Base-by-base conservation (phyloP, 2,888 invertebrate species). In the Bursaphelenchus okinawaensis region DNA sequence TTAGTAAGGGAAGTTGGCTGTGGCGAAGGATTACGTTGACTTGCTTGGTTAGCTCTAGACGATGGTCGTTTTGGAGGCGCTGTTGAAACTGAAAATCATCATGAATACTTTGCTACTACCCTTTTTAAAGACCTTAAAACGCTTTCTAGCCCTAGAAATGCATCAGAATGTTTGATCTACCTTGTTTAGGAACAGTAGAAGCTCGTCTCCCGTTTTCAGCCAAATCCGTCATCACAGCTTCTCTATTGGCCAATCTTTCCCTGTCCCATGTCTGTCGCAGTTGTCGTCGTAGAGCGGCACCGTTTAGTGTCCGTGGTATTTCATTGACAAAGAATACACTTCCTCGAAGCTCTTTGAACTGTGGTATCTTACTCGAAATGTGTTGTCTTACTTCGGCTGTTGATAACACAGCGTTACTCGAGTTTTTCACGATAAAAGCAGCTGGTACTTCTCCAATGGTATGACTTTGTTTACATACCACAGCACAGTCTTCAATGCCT, bases 281-380 rank as follows among this genome's bases (percentile, higher is more conserved):
- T 29, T 75, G 74, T 6, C 72, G 60, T 56, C 80, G 69, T 16
- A 72, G 31, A 16, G 77, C 72, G 52, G 78, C 78, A 52, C 80
- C 80, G 56, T 76, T 76, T 4, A 69, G 62, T 57, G 71, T 76
- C 61, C 80, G 65, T 0, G 80, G 80, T 62, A 80, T 80, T 40
- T 80, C 80, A 2, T 77, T 73, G 27, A 80, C 72, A 68, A 80
- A 80, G 60, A 76, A 80, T 0, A 80, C 77, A n/a, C 78, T 77
- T 31, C 79, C 79, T 19, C 78, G 69, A 7, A 80, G 71, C 54
- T 80, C 80, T 63, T 79, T 80, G 72, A 80, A 77, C 16, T 71
- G 71, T 3, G 77, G 71, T 12, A 80, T 77, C 60, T 80, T 79
- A 23, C 77, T 79, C 23, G 78, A 69, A 16, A 75, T 74, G 57